Percentiles rank a stretch among this genome's conserved stretches.
Evolutionary conservation across 2,113 vertebrate genomes (phyloP).

Genomic region (Colaptes auratus): DNA sequence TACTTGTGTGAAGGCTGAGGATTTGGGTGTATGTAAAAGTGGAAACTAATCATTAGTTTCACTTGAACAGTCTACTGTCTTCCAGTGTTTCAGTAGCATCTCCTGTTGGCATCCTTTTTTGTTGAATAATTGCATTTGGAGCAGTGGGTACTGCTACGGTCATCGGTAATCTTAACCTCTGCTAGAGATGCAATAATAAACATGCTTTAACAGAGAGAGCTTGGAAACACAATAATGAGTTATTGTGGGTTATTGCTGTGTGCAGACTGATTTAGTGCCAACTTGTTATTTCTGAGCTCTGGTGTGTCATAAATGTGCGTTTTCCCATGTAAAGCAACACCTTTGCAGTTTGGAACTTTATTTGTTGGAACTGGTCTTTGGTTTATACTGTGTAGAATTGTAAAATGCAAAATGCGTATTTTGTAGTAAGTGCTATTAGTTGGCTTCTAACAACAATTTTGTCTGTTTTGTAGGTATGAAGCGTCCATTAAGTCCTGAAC

Average conservation of each 20-base stretch:
- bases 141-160: background rate
- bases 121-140: background rate
- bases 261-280: background rate
- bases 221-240: background rate
- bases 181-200: background rate
- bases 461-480: constrained; percentile 82
- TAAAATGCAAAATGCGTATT: background rate
- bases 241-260: background rate
- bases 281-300: background rate
- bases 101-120: background rate
- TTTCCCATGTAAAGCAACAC: background rate
- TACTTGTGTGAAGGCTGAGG: background rate
- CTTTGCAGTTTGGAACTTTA: background rate
- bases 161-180: background rate
- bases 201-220: background rate
- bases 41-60: background rate
- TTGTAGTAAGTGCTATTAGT: background rate
- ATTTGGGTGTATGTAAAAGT: background rate
- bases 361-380: background rate
- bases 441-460: background rate
- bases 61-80: background rate
- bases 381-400: background rate
- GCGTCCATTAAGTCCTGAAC: constrained; percentile 81
- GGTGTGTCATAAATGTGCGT: background rate
- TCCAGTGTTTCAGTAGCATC: background rate